Base-by-base conservation (phyloP, 2,113 vertebrate genomes). In the Synchiropus splendidus region DNA sequence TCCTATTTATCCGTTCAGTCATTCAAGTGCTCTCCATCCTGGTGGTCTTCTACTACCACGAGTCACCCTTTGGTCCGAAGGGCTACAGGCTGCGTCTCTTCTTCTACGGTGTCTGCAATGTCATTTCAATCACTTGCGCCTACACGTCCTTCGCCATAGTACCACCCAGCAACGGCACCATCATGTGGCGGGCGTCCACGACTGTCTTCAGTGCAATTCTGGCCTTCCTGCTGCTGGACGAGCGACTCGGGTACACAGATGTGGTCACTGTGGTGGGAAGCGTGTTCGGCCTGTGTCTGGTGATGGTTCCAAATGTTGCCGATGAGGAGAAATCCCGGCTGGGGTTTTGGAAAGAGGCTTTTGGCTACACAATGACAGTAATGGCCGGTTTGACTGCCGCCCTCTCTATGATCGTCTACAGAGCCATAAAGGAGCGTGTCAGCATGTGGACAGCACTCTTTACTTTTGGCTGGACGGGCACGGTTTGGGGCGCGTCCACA, bases 361-460 rank as follows among this genome's bases (percentile, higher is more conserved):
- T 99, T 68, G 95, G 93, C 39, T 98, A 97, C 9, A 96, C 92
- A 17, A 97, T 98, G 94, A 97, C 92, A 0, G 88, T 95, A 43
- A 92, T 90, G 91, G 94, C 95, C 1, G 95, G 95, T 16, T 72
- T 99, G 70, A 96, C 92, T 11, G 93, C 92, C 1, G 94, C 95
- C 44, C 89, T 98, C 42, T 94, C 95, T 59, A 97, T 98, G 95
- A 98, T 97, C 51, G 83, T 98, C 36, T 99, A 99, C 54, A 87
- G 93, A 48, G 93, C 92, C 67, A 93, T 98, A 61, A 94, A 90
- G 69, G 94, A 96, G 58, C 90, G 85, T 1, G 84, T 97, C 63
- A 98, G 93, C 84, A 97, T 99, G 94, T 98, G 95, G 95, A 94
- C 90, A 1, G 95, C 93, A 1, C 87, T 98, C 11, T 98, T 99